Evolutionary conservation across 2,113 vertebrate genomes (phyloP), one percentile per base, ranked within the genome.

Genomic region (Prochilodus magdalenae): DNA sequence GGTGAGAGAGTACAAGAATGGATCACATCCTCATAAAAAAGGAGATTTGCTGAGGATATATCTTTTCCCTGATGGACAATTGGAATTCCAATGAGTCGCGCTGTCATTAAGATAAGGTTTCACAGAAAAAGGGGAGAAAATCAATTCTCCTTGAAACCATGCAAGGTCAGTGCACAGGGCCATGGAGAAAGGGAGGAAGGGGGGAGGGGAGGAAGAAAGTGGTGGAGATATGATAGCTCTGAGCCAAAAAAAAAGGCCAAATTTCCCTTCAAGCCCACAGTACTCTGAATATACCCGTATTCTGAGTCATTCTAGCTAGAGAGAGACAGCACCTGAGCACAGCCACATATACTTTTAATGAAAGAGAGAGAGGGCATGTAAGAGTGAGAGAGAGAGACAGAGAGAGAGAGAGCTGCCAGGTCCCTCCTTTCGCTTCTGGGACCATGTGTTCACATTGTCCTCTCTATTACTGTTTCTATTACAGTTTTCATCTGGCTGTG

Each of bases 131-230:
- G 73, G 70, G 86, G 83, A 81, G 84, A 85, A 91, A 93, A 94
- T 93, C 92, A 90, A 93, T 94, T 80, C 89, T 91, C 91, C 91
- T 91, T 93, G 91, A 92, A 90, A 90, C 84, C 87, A 82, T 74
- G 87, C 88, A 92, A 93, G 93, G 93, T 93, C 90, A 90, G 85
- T 80, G 88, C 84, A 80, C 72, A 47, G 65, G 85, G 74, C 80
- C 77, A 74, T 83, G 81, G 81, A 51, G 27, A 30, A 59, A 29
- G 51, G 59, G 44, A 53, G 20, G 49, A 74, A 14, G 11, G 36
- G 24, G 60, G 57, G 65, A 57, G 84, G 71, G 0, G 26, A 83
- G 86, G 16, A 0, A 71, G 83, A 76, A 65, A 18, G 81, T 69
- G 74, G 51, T 51, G 59, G 70, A 80, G 72, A 81, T 85, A 60